phyloP scores from a whole-genome alignment of 2,888 invertebrate genomes.

The Lepidonotus clava region DNA sequence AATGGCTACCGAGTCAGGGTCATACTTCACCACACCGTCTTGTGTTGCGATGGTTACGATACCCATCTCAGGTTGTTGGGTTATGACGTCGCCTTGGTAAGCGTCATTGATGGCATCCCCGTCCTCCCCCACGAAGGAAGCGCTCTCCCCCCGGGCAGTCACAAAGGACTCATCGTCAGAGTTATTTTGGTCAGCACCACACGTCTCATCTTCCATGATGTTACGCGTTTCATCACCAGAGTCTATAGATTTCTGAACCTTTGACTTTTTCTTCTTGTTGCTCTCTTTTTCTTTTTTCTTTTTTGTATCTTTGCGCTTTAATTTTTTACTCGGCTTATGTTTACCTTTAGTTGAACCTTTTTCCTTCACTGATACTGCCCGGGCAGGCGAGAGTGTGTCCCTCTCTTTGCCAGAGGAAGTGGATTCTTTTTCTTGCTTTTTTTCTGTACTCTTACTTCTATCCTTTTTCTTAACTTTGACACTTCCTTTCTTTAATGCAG shows the following conservation, averaged over 20 bases:
- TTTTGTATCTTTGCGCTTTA: conserved; percentile 39
- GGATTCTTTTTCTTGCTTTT: conserved; percentile 14
- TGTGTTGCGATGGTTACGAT: conserved; percentile 26
- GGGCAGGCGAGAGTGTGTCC: conserved; percentile 12
- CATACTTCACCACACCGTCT: conserved; percentile 50
- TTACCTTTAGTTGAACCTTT: background rate
- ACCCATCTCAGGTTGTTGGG: conserved; percentile 31
- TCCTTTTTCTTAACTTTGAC: conserved; percentile 33
- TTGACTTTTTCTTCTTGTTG: conserved; percentile 42
- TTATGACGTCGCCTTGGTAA: conserved; percentile 52
- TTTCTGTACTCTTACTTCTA: conserved; percentile 36
- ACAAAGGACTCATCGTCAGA: conserved; percentile 63
- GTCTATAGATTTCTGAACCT: conserved; percentile 9
- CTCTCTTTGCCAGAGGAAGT: conserved; percentile 25
- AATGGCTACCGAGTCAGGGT: conserved; percentile 50
- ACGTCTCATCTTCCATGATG: conserved; percentile 48
- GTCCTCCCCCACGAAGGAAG: conserved; percentile 44
- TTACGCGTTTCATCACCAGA: conserved; percentile 48
- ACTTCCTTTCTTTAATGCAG: conserved; percentile 31
- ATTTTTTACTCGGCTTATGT: conserved; percentile 37
- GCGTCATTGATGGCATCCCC: conserved; percentile 32
- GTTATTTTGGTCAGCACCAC: conserved; percentile 32
- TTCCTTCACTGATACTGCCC: conserved; percentile 8
- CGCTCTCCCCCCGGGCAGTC: conserved; percentile 59
- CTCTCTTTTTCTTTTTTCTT: conserved; percentile 42